Evolutionary conservation across 2,113 vertebrate species (phyloP).

Genomic region (Pelecanoides urinatrix): DNA sequence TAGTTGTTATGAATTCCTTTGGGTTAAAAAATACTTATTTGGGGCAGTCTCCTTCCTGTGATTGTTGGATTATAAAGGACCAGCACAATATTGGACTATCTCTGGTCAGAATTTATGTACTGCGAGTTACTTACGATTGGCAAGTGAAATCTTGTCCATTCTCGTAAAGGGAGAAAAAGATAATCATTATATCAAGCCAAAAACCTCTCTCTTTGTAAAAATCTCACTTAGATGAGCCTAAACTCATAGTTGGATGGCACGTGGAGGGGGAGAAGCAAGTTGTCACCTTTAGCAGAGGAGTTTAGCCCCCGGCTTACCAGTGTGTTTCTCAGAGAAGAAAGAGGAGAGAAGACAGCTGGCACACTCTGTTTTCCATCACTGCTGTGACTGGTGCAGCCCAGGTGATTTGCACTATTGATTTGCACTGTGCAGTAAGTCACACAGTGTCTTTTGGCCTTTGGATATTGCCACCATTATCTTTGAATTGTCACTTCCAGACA

Average conservation of each 20-base stretch:
- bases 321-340: not conserved
- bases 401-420: not conserved
- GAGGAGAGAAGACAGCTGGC: not conserved
- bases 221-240: not conserved
- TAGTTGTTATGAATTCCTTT: not conserved
- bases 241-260: not conserved
- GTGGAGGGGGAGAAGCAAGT: not conserved
- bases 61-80: not conserved
- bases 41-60: not conserved
- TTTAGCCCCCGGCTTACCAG: not conserved
- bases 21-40: not conserved
- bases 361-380: not conserved
- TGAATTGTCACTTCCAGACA: not conserved
- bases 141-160: not conserved
- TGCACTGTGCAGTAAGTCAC: not conserved
- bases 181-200: not conserved
- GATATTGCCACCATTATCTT: not conserved
- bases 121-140: not conserved
- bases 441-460: not conserved
- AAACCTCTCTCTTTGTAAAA: not conserved
- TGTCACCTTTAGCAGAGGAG: not conserved
- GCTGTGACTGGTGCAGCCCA: not conserved
- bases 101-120: not conserved
- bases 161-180: not conserved
- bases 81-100: not conserved